phyloP scores from a whole-genome alignment of 2,113 vertebrate species.

The Lampris megalopsis region DNA sequence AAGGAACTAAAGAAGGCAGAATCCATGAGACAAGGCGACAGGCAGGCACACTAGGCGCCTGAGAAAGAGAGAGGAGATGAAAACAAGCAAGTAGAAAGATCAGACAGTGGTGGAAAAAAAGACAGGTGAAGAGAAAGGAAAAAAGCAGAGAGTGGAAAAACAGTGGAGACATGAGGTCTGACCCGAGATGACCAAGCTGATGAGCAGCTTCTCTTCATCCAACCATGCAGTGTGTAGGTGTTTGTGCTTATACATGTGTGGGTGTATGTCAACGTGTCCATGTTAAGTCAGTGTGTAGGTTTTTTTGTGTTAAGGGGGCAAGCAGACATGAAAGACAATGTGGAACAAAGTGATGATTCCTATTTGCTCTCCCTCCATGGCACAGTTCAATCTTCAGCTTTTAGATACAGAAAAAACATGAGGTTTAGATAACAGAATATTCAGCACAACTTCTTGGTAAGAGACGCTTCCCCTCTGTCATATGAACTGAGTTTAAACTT shows the following conservation, averaged over 20 bases:
- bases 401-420: conserved; percentile 33
- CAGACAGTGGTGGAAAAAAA: conserved; percentile 10
- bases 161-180: conserved; percentile 38
- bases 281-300: conserved; percentile 23
- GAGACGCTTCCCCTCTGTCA: conserved; percentile 12
- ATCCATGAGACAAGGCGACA: conserved; percentile 20
- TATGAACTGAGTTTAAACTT: conserved; percentile 33
- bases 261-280: conserved; percentile 4
- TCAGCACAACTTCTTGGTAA: conserved; percentile 20
- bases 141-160: conserved; percentile 42
- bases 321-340: conserved; percentile 31
- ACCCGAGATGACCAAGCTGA: conserved; percentile 56
- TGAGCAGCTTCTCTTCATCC: conserved; percentile 47
- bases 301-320: background rate
- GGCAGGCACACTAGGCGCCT: conserved; percentile 25
- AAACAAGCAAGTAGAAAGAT: conserved; percentile 1
- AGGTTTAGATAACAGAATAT: conserved; percentile 44
- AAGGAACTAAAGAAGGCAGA: background rate
- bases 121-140: conserved; percentile 1
- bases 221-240: conserved; percentile 16
- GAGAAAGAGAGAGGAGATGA: conserved; percentile 12
- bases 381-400: conserved; percentile 56
- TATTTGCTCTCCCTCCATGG: conserved; percentile 35
- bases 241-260: conserved; percentile 1
- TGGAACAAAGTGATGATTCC: conserved; percentile 63